These are phyloP conservation scores for Loxodonta africana DNA, from an alignment of 2,113 vertebrate genomes.

Conservation along the genomic window DNA sequence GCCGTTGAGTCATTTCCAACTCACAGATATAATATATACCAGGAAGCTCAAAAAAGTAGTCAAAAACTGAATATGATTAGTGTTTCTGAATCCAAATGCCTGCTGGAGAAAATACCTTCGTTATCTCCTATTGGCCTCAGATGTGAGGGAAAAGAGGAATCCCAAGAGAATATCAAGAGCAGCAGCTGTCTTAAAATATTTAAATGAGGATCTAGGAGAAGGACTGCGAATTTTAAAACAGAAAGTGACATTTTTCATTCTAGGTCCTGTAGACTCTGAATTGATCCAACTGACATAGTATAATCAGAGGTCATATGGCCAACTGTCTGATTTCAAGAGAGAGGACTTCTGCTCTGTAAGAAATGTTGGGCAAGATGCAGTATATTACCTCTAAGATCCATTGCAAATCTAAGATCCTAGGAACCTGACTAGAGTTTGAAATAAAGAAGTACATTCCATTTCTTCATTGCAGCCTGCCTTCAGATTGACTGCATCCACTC, in stretches of 20 bases:
- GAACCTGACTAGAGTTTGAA: background rate
- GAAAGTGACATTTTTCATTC: conserved; percentile 32
- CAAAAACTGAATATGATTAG: background rate
- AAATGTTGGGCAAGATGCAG: background rate
- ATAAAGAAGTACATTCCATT: background rate
- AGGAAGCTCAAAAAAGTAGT: background rate
- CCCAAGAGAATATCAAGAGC: background rate
- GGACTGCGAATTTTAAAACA: conserved; percentile 37
- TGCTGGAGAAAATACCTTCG: background rate
- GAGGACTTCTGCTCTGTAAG: background rate
- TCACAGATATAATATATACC: too few relatives aligned
- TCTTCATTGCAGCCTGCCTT: conserved; percentile 15
- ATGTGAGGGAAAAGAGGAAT: conserved; percentile 12
- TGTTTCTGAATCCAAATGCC: conserved; percentile 25
- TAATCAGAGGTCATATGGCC: background rate
- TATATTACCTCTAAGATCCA: background rate
- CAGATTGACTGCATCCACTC: background rate
- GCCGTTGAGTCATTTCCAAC: too few relatives aligned
- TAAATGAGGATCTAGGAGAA: background rate
- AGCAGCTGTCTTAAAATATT: conserved; percentile 14
- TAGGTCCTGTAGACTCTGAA: background rate
- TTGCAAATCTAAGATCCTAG: conserved; percentile 21
- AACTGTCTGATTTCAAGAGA: background rate
- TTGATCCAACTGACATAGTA: background rate
- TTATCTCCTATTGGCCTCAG: background rate